Evolutionary conservation across 2,797 vertebrate genomes (phyloP).

Genomic region (Phataginus tetradactyla): DNA sequence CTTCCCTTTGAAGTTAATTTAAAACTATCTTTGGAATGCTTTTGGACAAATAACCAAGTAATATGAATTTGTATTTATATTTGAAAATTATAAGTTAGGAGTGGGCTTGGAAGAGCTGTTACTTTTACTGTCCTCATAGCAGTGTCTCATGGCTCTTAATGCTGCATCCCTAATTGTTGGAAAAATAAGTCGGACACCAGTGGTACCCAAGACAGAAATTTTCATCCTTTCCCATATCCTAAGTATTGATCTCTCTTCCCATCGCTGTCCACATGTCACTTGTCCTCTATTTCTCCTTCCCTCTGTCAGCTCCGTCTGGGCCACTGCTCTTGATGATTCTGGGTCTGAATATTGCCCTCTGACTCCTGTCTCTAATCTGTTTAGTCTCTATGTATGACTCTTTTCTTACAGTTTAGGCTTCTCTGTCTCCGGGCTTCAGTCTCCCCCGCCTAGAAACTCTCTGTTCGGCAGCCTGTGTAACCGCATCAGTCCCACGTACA

Average conservation of each 20-base stretch:
- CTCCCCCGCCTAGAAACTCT: neutral
- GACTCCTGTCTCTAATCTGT: neutral
- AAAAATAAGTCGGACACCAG: neutral
- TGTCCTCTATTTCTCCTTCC: neutral
- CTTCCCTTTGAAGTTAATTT: conserved; percentile 53
- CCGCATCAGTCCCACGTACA: neutral
- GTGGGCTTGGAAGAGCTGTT: neutral
- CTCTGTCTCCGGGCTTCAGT: neutral
- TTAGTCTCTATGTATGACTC: neutral
- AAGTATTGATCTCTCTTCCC: neutral
- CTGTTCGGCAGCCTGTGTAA: neutral
- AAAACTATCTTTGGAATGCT: conserved; percentile 58
- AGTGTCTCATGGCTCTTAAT: neutral
- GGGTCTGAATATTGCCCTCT: neutral
- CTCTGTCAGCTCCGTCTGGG: neutral
- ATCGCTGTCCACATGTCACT: neutral
- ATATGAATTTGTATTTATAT: conserved; percentile 52
- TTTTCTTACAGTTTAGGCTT: neutral
- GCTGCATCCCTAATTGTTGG: neutral
- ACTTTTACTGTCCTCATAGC: neutral
- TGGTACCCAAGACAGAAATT: neutral
- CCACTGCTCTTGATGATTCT: neutral
- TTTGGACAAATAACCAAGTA: conserved; percentile 65
- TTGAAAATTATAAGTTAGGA: conserved; percentile 32
- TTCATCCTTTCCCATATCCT: neutral